A percentile compares a stretch with the other conserved stretches of the same genome.
phyloP scores from a whole-genome alignment of 2,888 invertebrate genomes.

The Nomada flava region DNA sequence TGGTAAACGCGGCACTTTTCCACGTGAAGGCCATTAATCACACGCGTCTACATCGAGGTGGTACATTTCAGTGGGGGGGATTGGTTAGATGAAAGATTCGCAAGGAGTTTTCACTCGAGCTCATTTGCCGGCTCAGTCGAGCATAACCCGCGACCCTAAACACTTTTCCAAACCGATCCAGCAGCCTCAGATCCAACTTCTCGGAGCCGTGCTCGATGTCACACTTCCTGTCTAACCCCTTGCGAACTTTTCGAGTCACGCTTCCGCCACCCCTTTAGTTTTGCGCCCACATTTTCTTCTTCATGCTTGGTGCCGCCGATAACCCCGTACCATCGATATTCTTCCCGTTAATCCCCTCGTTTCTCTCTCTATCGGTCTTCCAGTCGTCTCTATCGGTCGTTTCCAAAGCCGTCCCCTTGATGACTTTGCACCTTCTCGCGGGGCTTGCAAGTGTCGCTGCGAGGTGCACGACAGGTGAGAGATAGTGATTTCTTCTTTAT shows the following conservation, averaged over 20 bases:
- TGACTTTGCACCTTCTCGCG: conserved; percentile 14
- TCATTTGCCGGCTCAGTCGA: conserved; percentile 70
- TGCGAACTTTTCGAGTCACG: conserved; percentile 12
- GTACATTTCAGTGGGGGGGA: conserved; percentile 63
- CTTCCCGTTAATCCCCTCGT: conserved; percentile 46
- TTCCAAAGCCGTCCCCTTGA: conserved; percentile 25
- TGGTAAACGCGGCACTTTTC: conserved; percentile 71
- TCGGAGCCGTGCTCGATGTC: conserved; percentile 44
- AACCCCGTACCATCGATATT: conserved; percentile 56
- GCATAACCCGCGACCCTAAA: conserved; percentile 71
- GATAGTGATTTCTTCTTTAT: not conserved
- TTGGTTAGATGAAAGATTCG: conserved; percentile 54
- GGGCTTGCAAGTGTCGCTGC: conserved; percentile 13
- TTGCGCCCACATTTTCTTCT: not conserved
- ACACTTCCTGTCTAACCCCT: conserved; percentile 52
- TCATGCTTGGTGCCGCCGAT: conserved; percentile 36
- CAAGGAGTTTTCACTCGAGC: conserved; percentile 70
- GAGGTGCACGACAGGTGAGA: not conserved
- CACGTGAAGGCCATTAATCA: conserved; percentile 70
- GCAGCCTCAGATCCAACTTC: conserved; percentile 50
- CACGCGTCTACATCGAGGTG: conserved; percentile 68
- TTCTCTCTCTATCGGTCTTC: conserved; percentile 4
- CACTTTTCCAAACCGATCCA: conserved; percentile 68
- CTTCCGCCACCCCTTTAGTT: conserved; percentile 3
- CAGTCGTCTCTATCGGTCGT: conserved; percentile 28